Evolutionary conservation across 2,888 invertebrate genomes (phyloP).

Genomic region (Melinaea menophilus): DNA sequence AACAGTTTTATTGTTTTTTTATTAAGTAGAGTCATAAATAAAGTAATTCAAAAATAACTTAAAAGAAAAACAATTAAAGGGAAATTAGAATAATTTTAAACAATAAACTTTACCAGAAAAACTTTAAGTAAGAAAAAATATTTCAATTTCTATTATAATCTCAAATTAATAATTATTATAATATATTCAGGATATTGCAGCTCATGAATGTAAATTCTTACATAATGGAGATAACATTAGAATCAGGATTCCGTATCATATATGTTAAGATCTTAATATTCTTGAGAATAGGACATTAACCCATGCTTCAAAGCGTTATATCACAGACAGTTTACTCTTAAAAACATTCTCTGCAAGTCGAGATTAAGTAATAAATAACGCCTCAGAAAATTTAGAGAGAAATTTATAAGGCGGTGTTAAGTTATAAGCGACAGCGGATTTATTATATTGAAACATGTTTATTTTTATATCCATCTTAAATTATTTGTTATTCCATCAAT

Average conservation of each 20-base stretch:
- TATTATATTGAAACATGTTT: constrained; percentile 3
- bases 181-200: too few species aligned
- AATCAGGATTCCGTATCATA: constrained; percentile 8
- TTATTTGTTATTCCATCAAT: too few species aligned
- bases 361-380: constrained; percentile 76
- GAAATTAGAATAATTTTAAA: too few species aligned
- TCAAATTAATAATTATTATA: too few species aligned
- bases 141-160: too few species aligned
- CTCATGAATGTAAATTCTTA: neutral
- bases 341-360: constrained; percentile 66
- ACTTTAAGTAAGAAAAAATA: too few species aligned
- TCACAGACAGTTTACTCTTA: constrained; percentile 56
- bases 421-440: constrained; percentile 45
- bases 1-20: too few species aligned
- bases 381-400: constrained; percentile 66
- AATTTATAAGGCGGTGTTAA: constrained; percentile 56
- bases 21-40: too few species aligned
- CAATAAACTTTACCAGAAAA: too few species aligned
- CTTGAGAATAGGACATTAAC: constrained; percentile 36
- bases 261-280: constrained; percentile 30
- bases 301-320: constrained; percentile 52
- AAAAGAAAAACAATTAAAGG: too few species aligned
- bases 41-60: too few species aligned
- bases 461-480: too few species aligned
- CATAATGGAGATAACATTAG: constrained; percentile 5